A percentile compares a stretch with the other conserved stretches of the same genome.
These are phyloP conservation scores for Pachydiplax longipennis DNA, from an alignment of 2,888 invertebrate genomes.

Conservation along the genomic window DNA sequence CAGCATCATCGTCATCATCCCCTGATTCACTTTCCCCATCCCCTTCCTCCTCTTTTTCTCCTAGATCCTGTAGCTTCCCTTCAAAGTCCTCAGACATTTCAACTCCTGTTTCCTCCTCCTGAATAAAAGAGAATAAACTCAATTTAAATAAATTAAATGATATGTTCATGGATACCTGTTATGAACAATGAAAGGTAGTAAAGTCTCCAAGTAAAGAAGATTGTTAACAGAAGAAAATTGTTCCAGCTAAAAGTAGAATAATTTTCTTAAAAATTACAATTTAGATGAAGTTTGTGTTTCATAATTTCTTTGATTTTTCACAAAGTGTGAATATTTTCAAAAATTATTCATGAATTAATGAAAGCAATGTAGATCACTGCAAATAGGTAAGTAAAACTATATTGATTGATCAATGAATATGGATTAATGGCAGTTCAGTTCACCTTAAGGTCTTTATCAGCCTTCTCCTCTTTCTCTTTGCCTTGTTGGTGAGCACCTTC, in stretches of 20 bases:
- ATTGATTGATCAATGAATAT: too few species aligned
- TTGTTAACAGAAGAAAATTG: too few species aligned
- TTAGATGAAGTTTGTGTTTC: too few species aligned
- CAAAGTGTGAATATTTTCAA: too few species aligned
- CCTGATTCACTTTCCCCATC: constrained; percentile 69
- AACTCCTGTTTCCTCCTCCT: constrained; percentile 88
- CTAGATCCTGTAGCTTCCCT: constrained; percentile 82
- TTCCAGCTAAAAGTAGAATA: too few species aligned
- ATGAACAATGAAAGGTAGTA: too few species aligned
- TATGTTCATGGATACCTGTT: neutral
- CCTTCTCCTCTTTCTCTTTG: constrained; percentile 72
- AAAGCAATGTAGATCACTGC: too few species aligned
- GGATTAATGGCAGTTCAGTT: neutral
- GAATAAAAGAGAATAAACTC: constrained; percentile 46
- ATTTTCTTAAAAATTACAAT: too few species aligned
- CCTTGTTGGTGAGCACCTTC: constrained; percentile 87
- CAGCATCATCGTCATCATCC: constrained; percentile 80
- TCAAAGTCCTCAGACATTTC: constrained; percentile 98
- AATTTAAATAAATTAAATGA: neutral
- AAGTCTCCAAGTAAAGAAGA: too few species aligned
- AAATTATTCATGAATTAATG: too few species aligned
- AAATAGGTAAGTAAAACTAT: too few species aligned
- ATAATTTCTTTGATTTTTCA: too few species aligned
- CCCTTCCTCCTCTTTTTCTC: constrained; percentile 69
- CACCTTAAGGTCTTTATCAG: constrained; percentile 75